Conservation (phyloP, 92 coral and sea anemone genomes). For the Galaxea fascicularis region DNA sequence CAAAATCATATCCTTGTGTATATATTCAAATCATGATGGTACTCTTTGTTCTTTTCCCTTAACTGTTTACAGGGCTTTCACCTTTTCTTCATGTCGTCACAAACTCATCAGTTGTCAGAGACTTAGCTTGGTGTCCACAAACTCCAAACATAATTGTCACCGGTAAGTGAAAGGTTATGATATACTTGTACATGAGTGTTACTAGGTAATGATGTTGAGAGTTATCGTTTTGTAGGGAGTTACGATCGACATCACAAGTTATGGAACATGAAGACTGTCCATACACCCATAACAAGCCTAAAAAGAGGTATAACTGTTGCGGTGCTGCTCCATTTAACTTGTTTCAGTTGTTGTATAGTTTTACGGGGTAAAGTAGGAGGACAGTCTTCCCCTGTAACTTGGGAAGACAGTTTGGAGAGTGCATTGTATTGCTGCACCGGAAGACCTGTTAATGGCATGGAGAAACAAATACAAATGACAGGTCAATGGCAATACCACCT, state of each 20-base stretch:
- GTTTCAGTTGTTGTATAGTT: no score
- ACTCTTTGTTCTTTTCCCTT: not conserved
- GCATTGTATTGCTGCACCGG: no score
- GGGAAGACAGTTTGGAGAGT: no score
- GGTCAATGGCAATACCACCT: no score
- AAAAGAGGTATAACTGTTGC: slow-evolving; percentile 54
- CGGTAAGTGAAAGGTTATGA: slow-evolving; percentile 40
- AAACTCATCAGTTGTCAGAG: slow-evolving; percentile 57
- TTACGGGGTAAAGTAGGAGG: no score
- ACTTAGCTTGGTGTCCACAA: slow-evolving; percentile 76
- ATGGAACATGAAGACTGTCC: slow-evolving; percentile 73
- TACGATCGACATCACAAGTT: slow-evolving; percentile 67
- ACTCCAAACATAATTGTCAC: slow-evolving; percentile 68
- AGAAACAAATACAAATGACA: no score
- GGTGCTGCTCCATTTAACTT: not conserved
- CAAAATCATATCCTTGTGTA: no score
- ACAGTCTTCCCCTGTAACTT: no score
- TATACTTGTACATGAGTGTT: not conserved
- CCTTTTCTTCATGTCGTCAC: slow-evolving; percentile 75
- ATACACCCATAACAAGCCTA: slow-evolving; percentile 37
- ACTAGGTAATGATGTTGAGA: not conserved
- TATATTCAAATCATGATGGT: no score
- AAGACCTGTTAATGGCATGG: no score
- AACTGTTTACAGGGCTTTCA: slow-evolving; percentile 60
- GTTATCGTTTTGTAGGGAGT: slow-evolving; percentile 46